Percentiles rank a stretch among this genome's conserved stretches.
Evolutionary conservation across 2,113 vertebrate genomes (phyloP).

Genomic region (Neolamprologus variostigma): DNA sequence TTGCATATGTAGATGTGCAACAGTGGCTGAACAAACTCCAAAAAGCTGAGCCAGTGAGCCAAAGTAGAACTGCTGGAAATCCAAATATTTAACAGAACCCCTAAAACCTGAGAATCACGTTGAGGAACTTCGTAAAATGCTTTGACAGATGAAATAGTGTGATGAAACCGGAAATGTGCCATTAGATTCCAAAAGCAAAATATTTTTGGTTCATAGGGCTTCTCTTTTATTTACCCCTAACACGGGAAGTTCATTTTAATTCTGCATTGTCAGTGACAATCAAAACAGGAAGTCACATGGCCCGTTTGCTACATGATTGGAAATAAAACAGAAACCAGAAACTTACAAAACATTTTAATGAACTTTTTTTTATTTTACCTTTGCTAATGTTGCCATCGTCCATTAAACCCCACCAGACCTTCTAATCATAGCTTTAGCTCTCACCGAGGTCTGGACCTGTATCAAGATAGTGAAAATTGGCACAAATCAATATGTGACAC

Average conservation of each 20-base stretch:
- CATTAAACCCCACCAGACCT: not conserved
- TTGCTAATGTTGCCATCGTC: not conserved
- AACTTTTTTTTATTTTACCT: not conserved
- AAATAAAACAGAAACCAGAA: not conserved
- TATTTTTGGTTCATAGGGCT: not conserved
- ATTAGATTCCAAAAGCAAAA: not conserved
- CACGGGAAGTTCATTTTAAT: accelerated
- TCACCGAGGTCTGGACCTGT: not conserved
- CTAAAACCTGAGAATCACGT: not conserved
- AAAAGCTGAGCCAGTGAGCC: not conserved
- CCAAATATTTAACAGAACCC: not conserved
- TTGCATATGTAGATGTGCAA: not conserved
- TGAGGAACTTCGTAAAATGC: not conserved
- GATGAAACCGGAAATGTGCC: not conserved
- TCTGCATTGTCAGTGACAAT: not conserved
- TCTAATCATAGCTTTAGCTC: no score
- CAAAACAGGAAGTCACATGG: not conserved
- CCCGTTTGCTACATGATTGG: not conserved
- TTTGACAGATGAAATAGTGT: accelerated
- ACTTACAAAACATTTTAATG: not conserved
- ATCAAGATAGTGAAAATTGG: not conserved
- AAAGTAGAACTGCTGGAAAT: not conserved
- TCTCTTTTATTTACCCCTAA: accelerated
- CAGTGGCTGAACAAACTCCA: not conserved
- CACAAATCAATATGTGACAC: not conserved